Evolutionary conservation across 1,140 invertebrate genomes (phyloP).

Genomic region (Ceratitis capitata): DNA sequence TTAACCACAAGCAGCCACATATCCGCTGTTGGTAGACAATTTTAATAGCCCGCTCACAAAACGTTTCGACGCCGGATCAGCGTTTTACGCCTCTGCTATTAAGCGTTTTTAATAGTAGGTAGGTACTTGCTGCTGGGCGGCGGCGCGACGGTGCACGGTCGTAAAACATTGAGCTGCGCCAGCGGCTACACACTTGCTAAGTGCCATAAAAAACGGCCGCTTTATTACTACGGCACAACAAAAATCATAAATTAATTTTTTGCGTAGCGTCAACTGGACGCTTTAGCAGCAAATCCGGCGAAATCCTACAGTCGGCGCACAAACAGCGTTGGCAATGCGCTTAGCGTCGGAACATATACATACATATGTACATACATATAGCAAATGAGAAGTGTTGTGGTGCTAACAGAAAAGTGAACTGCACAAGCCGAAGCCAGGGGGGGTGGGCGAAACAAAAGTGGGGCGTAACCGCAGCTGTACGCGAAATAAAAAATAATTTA

Average conservation of each 20-base stretch:
- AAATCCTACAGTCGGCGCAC: background rate
- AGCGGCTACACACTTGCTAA: background rate
- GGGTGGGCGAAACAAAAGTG: background rate
- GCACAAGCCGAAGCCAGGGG: background rate
- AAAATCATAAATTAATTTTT: conserved; percentile 34
- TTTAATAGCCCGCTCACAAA: conserved; percentile 19
- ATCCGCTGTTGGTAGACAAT: conserved; percentile 10
- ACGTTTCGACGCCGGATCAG: background rate
- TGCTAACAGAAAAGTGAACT: background rate
- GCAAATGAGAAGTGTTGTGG: no score
- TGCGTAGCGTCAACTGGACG: background rate
- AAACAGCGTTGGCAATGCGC: background rate
- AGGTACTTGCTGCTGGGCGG: background rate
- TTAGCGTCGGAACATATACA: no score
- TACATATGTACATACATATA: no score
- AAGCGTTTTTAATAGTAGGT: background rate
- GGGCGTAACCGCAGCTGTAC: background rate
- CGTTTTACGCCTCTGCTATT: background rate
- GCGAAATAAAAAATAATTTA: background rate
- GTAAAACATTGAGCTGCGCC: conserved; percentile 23
- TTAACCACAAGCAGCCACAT: conserved; percentile 14
- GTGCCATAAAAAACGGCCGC: background rate
- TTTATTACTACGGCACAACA: conserved; percentile 4
- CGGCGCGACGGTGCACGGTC: background rate
- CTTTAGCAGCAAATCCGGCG: conserved; percentile 1